Evolutionary conservation across 2,797 vertebrate species (phyloP), one percentile per base, ranked within the genome.

Genomic region (Helostoma temminkii): DNA sequence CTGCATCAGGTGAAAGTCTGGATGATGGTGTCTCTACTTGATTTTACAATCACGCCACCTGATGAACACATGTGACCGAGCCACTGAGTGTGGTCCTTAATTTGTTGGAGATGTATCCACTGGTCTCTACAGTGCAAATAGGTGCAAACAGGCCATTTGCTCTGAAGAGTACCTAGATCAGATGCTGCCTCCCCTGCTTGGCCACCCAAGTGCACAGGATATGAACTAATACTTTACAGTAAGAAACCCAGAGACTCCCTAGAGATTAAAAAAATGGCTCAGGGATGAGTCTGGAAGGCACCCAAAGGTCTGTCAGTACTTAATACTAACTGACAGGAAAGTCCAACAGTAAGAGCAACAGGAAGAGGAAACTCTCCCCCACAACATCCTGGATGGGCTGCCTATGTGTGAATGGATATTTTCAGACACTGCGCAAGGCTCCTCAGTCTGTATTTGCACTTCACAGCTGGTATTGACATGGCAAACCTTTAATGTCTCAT

Each of bases 141-240:
- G 59, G 77, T 70, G 49, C 34, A 59, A 56, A 69, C 30, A 52
- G 30, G 18, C 52, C 43, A 52, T 72, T 46, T 70, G 70, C 60
- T 59, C 34, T 19, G 37, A 41, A 78, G 46, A 69, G 25, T 3
- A 60, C 68, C 77, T 64, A 24, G 39, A 66, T 64, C 32, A 67
- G 48, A 80, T 1, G 16, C 60, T 55, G 34, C 66, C 70, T 77
- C 67, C 65, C 26, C 63, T 46, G 75, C 36, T 64, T 16, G 89
- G 66, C 91, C 92, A 93, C 92, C 91, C 91, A 91, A 77, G 86
- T 71, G 71, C 34, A 81, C 85, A 92, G 90, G 91, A 93, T 90
- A 80, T 93, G 83, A 87, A 76, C 74, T 88, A 83, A 92, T 70
- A 71, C 78, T 67, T 76, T 66, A 78, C 76, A 62, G 83, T 74